Evolutionary conservation across 2,113 vertebrate genomes (phyloP).

Genomic region (Ursus arctos): DNA sequence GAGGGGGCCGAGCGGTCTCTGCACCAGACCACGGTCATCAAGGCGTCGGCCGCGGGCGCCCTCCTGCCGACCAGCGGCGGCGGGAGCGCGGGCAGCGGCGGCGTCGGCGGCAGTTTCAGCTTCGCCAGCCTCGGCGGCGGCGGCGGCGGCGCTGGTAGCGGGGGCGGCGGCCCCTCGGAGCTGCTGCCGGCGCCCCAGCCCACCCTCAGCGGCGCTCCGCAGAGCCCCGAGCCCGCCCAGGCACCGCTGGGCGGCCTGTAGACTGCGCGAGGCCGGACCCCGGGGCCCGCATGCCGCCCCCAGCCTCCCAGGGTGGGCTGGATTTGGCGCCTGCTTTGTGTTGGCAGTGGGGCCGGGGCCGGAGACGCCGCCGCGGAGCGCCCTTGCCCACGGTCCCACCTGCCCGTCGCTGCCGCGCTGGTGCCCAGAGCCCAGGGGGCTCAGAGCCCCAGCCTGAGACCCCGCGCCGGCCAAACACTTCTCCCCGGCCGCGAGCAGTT

Average conservation of each 20-base stretch:
- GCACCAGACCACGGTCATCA: constrained; percentile 89
- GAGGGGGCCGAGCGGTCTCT: constrained; percentile 89
- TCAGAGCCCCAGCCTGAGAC: background rate
- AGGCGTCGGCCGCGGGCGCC: constrained; percentile 81
- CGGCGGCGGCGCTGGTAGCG: background rate
- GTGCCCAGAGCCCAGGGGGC: background rate
- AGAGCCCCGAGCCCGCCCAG: constrained; percentile 74
- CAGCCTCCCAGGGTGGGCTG: background rate
- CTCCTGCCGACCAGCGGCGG: background rate
- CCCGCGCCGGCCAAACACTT: background rate
- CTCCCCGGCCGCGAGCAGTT: background rate
- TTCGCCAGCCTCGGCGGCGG: background rate
- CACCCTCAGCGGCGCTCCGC: constrained; percentile 9
- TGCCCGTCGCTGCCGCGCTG: background rate
- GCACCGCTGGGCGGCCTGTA: constrained; percentile 77
- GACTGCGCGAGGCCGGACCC: background rate
- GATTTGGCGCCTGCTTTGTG: background rate
- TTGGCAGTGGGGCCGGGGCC: background rate
- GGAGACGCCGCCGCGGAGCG: background rate
- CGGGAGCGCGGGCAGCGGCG: background rate
- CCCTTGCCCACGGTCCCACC: background rate
- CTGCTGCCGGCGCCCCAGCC: constrained; percentile 12
- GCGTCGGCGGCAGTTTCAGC: background rate
- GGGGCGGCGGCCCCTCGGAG: background rate
- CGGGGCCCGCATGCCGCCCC: background rate